Evolutionary conservation across 2,113 vertebrate species (phyloP), one percentile per base, ranked within the genome.

Genomic region (Bothrops jararaca): DNA sequence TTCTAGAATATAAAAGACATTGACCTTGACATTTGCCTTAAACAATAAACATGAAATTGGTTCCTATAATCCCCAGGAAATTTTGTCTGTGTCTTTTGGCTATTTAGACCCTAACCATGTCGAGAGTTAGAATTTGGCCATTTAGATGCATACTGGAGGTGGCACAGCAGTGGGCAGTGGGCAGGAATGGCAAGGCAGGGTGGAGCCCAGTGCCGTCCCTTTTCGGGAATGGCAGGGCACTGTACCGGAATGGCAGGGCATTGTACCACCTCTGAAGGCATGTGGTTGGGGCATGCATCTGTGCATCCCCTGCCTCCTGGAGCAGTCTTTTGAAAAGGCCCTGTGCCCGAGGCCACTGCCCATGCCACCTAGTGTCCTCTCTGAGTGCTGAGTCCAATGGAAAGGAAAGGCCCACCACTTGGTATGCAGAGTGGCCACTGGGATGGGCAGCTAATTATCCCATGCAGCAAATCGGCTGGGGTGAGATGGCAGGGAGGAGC

Each of bases 1-100:
- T 13, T 6, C 53, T 45, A 26, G 39, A 42, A 24, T 53, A 18
- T 26, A 60, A 50, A 90, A 0, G 48, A 50, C 13, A 18, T n/a
- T 80, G 93, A 95, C 90, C n/a, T 90, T 58, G 45, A 1, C 24
- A 91, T 42, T 0, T 0, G 0, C 0, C 34, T 54, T 12, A 0
- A 0, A 0, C 20, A 22, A 90, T 60, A 15, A 60, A 39, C 4
- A 10, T n/a, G 23, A 54, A 34, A 15, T 4, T 50, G 26, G 18
- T 22, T 86, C 8, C 24, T 34, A 18, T 15, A 48, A 4, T 10
- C 74, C 91, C 4, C 0, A 58, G 15, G 74, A 34, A 74, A 3
- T 52, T 60, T 26, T 29, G 10, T 3, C 5, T 0, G 34, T 0
- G 1, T 58, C 2, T 10, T 92, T 2, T 53, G 48, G 0, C 0